A percentile compares a stretch with the other conserved stretches of the same genome.
These are phyloP conservation scores for Darevskia mixta DNA, from an alignment of 2,797 vertebrate species.

Conservation along the genomic window DNA sequence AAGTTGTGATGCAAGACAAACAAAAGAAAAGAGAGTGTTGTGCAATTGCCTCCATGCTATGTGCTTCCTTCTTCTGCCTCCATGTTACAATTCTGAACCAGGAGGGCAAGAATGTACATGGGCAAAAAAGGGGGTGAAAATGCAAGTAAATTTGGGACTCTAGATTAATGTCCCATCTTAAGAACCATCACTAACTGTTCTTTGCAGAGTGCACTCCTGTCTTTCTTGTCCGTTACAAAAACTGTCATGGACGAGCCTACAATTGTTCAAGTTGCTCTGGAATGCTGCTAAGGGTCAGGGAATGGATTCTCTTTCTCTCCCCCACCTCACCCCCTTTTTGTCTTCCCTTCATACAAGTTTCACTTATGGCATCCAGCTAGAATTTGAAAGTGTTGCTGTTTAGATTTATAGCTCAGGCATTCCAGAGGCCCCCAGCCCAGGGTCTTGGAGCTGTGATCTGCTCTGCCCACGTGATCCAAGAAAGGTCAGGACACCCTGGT, in stretches of 20 bases:
- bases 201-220: too few species aligned
- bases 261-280: not conserved
- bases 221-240: not conserved
- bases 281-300: not conserved
- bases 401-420: not conserved
- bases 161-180: not conserved
- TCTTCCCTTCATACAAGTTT: not conserved
- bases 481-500: not conserved
- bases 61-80: not conserved
- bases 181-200: not conserved
- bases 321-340: too few species aligned
- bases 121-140: not conserved
- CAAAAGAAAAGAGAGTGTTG: not conserved
- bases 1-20: not conserved
- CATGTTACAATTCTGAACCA: not conserved
- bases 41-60: too few species aligned
- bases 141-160: not conserved
- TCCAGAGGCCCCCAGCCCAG: not conserved
- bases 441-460: not conserved
- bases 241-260: not conserved
- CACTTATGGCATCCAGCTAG: not conserved
- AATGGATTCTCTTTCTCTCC: not conserved
- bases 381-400: not conserved
- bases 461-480: not conserved
- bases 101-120: not conserved